These are phyloP conservation scores for Horisme vitalbata DNA, from an alignment of 2,888 invertebrate species.

Conservation along the genomic window DNA sequence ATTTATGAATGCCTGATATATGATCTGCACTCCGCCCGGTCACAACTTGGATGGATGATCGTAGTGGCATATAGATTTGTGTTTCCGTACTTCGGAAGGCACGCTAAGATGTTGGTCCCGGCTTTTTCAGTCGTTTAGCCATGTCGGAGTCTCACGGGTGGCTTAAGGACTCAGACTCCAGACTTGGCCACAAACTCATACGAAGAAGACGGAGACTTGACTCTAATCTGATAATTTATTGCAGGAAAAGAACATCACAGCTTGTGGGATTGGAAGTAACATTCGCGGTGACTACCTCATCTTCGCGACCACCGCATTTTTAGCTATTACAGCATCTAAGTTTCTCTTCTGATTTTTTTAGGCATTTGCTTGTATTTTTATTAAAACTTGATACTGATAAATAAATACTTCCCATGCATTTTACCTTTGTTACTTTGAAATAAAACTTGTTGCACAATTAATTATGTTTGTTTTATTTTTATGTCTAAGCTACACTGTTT, in stretches of 20 bases:
- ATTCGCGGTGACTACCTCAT: slow-evolving; percentile 42
- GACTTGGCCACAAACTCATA: too few species aligned
- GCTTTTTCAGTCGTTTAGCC: too few species aligned
- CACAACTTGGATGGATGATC: too few species aligned
- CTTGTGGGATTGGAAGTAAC: slow-evolving; percentile 62
- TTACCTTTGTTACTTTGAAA: slow-evolving; percentile 74
- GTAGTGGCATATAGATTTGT: too few species aligned
- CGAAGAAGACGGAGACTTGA: background rate
- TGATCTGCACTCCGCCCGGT: too few species aligned
- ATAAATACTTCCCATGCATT: slow-evolving; percentile 44
- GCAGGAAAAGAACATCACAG: slow-evolving; percentile 70
- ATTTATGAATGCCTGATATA: too few species aligned
- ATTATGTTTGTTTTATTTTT: too few species aligned
- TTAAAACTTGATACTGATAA: slow-evolving; percentile 13
- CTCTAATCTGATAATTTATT: slow-evolving; percentile 17
- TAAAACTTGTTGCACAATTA: slow-evolving; percentile 69
- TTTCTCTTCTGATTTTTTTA: slow-evolving; percentile 35
- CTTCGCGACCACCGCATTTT: slow-evolving; percentile 40
- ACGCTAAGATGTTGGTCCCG: too few species aligned
- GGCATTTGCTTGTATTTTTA: slow-evolving; percentile 1
- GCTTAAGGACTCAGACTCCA: too few species aligned
- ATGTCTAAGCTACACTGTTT: too few species aligned
- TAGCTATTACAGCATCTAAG: slow-evolving; percentile 36
- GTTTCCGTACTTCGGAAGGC: too few species aligned
- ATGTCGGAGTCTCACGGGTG: too few species aligned